A percentile compares a stretch with the other conserved stretches of the same genome.
Evolutionary conservation across 1,140 invertebrate species (phyloP).

Genomic region (Drosophila ironensis): DNA sequence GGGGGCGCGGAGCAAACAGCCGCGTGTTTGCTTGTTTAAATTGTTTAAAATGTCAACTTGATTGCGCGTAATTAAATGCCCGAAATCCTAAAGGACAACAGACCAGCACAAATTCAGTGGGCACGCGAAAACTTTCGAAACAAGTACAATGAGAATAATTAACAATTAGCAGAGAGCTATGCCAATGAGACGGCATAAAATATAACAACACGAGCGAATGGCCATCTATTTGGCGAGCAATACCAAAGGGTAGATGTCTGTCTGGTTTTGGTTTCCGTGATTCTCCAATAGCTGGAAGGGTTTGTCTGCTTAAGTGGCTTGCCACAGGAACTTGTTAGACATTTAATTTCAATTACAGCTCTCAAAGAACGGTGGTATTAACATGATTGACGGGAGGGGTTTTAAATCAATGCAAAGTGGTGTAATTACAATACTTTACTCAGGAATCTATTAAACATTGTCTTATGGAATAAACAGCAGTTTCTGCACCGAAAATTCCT

Average conservation of each 20-base stretch:
- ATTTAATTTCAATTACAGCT: constrained; percentile 67
- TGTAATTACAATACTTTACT: too few species aligned
- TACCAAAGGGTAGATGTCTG: constrained; percentile 15
- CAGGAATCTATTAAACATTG: too few species aligned
- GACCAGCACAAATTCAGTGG: neutral
- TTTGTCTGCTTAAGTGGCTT: constrained; percentile 11
- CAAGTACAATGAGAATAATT: constrained; percentile 76
- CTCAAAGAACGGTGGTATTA: constrained; percentile 2
- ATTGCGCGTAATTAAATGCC: constrained; percentile 79
- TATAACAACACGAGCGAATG: neutral
- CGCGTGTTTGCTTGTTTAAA: constrained; percentile 71
- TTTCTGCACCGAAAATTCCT: too few species aligned
- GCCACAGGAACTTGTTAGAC: constrained; percentile 7
- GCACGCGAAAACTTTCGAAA: constrained; percentile 56
- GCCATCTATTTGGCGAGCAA: neutral
- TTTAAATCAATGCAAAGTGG: too few species aligned
- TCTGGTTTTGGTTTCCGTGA: constrained; percentile 8
- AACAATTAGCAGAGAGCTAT: constrained; percentile 65
- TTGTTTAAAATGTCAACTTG: constrained; percentile 80
- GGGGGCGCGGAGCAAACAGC: constrained; percentile 5
- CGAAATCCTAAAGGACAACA: constrained; percentile 73
- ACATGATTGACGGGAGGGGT: constrained; percentile 22
- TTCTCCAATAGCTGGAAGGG: constrained; percentile 13
- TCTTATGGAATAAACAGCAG: too few species aligned
- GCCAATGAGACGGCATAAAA: constrained; percentile 46